Conservation (phyloP, 1,140 invertebrate species). For the Drosophila serrata region DNA sequence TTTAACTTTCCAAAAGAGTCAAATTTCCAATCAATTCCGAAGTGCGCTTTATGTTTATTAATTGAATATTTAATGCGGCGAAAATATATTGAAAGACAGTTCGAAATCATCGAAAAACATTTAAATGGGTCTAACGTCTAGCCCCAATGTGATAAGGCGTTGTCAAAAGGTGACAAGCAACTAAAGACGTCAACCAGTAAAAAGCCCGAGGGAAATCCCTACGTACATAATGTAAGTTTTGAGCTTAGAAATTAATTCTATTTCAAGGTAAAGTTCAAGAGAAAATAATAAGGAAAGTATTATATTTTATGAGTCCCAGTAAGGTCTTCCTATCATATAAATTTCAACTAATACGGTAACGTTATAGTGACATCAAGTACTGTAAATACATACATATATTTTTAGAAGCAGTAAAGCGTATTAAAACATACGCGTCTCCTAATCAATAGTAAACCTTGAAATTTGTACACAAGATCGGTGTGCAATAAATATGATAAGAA, state of each 20-base stretch:
- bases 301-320: not conserved
- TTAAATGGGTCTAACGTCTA: constrained; percentile 29
- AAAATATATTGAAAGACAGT: constrained; percentile 1
- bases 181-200: constrained; percentile 28
- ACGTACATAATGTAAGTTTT: constrained; percentile 1
- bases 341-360: not conserved
- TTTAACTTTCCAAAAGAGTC: constrained; percentile 45
- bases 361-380: no score
- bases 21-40: constrained; percentile 32
- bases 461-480: constrained; percentile 18
- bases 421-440: constrained; percentile 7
- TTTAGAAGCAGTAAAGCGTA: not conserved
- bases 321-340: not conserved
- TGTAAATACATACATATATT: no score
- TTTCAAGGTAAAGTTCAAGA: no score
- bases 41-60: constrained; percentile 45
- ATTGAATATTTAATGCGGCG: constrained; percentile 51
- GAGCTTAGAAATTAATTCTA: not conserved
- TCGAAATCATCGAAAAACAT: constrained; percentile 13
- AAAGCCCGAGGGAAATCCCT: constrained; percentile 27
- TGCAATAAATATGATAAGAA: constrained; percentile 35
- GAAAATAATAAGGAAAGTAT: no score
- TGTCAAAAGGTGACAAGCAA: constrained; percentile 19
- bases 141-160: constrained; percentile 39
- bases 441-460: constrained; percentile 30